These are phyloP conservation scores for Lagria hirta DNA, from an alignment of 2,888 invertebrate species.

Conservation along the genomic window DNA sequence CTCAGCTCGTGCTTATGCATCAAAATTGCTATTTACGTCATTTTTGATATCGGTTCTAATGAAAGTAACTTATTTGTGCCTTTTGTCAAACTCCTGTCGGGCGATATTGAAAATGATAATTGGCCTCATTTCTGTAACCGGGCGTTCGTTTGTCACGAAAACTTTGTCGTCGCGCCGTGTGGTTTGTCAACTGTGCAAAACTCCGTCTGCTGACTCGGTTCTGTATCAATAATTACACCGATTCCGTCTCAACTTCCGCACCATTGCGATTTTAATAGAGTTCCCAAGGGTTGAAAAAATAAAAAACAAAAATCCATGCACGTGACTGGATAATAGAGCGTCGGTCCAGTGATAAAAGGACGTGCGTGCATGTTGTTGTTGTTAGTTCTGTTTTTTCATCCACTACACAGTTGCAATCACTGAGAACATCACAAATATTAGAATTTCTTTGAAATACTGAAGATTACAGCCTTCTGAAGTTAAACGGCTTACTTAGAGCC, in stretches of 20 bases:
- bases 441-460: conserved; percentile 9
- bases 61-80: too few species aligned
- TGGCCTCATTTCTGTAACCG: conserved; percentile 34
- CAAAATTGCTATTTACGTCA: too few species aligned
- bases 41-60: too few species aligned
- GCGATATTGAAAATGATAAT: too few species aligned
- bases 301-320: conserved; percentile 42
- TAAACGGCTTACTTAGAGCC: conserved; percentile 19
- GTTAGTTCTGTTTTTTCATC: conserved; percentile 8
- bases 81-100: too few species aligned
- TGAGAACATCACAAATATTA: conserved; percentile 8
- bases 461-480: conserved; percentile 15
- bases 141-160: conserved; percentile 29
- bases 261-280: conserved; percentile 13
- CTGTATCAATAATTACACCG: conserved; percentile 34
- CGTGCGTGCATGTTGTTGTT: conserved; percentile 37
- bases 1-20: too few species aligned
- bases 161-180: conserved; percentile 26
- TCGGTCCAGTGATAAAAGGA: conserved; percentile 39
- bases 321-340: conserved; percentile 43
- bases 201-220: conserved; percentile 33
- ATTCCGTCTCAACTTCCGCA: conserved; percentile 15
- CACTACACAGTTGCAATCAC: too few species aligned
- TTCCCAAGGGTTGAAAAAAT: conserved; percentile 34
- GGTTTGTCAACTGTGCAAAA: conserved; percentile 41